phyloP scores from a whole-genome alignment of 2,113 vertebrate genomes.

The Corydoras maculifer region DNA sequence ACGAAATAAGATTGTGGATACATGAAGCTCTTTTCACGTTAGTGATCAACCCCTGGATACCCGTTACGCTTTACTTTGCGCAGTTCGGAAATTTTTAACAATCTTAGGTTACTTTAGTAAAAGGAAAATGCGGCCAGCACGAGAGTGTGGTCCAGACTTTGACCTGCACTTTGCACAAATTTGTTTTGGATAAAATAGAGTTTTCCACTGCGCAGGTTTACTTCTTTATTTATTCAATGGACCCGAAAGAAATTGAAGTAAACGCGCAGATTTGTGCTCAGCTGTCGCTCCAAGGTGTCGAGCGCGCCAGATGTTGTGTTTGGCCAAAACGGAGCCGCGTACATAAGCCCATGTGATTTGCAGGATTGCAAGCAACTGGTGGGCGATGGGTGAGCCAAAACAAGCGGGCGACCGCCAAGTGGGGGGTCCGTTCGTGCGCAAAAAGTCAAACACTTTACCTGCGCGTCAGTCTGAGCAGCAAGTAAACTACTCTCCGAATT shows the following conservation, averaged over 20 bases:
- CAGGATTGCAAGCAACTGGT: conserved; percentile 14
- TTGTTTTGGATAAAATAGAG: background rate
- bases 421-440: background rate
- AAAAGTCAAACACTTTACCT: too few relatives aligned
- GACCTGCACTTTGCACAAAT: background rate
- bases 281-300: conserved; percentile 49
- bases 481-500: too few relatives aligned
- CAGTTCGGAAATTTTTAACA: background rate
- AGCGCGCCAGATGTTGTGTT: conserved; percentile 39
- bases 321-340: conserved; percentile 37
- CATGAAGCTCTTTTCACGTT: background rate
- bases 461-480: too few relatives aligned
- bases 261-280: conserved; percentile 37
- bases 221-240: background rate
- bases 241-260: background rate
- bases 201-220: background rate
- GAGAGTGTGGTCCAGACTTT: too few relatives aligned
- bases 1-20: background rate
- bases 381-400: conserved; percentile 7
- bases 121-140: too few relatives aligned
- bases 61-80: background rate
- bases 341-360: conserved; percentile 46
- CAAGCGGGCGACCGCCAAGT: background rate
- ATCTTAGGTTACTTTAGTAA: too few relatives aligned
- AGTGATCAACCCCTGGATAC: background rate